Evolutionary conservation across 2,113 vertebrate species (phyloP).

Genomic region (Speoplatyrhinus poulsoni): DNA sequence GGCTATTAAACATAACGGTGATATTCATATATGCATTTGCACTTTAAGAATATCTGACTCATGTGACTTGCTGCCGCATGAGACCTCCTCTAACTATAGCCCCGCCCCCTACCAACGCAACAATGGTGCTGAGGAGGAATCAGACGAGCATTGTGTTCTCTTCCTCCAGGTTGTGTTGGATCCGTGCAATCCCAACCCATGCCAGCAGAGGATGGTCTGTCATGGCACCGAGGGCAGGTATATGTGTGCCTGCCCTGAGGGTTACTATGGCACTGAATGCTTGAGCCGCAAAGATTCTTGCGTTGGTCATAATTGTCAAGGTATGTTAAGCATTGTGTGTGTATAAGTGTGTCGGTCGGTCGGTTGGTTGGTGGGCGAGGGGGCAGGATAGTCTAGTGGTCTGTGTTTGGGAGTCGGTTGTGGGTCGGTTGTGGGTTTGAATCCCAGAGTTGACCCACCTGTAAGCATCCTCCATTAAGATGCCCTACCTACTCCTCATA

Average conservation of each 20-base stretch:
- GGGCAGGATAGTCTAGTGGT: background rate
- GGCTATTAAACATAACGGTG: too few species aligned
- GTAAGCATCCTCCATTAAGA: too few species aligned
- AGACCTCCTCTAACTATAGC: too few species aligned
- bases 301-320: slow-evolving; percentile 74
- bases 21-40: too few species aligned
- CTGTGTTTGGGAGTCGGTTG: too few species aligned
- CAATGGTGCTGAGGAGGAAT: too few species aligned
- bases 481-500: too few species aligned
- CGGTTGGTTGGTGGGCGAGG: background rate
- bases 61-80: too few species aligned
- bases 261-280: slow-evolving; percentile 73
- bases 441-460: too few species aligned
- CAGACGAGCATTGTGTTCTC: background rate
- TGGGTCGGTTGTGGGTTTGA: too few species aligned
- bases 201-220: slow-evolving; percentile 71
- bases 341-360: background rate
- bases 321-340: slow-evolving; percentile 38
- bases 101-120: too few species aligned
- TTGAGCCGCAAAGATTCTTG: slow-evolving; percentile 68
- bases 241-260: slow-evolving; percentile 73
- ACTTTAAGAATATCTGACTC: too few species aligned
- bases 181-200: slow-evolving; percentile 75
- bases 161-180: slow-evolving; percentile 61
- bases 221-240: slow-evolving; percentile 64